These are phyloP conservation scores for Lepidostoma basale DNA, from an alignment of 1,140 invertebrate species.

Conservation along the genomic window DNA sequence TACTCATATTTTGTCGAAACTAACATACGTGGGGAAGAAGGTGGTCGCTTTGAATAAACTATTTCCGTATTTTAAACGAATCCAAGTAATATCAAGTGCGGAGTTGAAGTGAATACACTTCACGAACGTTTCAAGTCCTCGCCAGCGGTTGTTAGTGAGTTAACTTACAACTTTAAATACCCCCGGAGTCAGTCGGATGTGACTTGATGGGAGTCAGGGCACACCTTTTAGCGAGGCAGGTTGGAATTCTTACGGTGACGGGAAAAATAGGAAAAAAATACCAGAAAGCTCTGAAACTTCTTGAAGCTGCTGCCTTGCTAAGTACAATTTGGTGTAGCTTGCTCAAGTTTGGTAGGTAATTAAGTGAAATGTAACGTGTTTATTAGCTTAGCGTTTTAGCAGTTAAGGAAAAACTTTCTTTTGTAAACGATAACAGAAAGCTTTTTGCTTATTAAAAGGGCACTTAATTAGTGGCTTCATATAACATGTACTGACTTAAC, in stretches of 20 bases:
- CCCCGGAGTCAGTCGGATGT: conserved; percentile 29
- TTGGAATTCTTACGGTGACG: conserved; percentile 3
- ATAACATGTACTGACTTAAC: too few relatives aligned
- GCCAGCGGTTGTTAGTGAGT: conserved; percentile 39
- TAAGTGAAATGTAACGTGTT: conserved; percentile 8
- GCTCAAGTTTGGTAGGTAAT: conserved; percentile 1
- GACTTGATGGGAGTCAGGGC: conserved; percentile 15
- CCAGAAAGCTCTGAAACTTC: background rate
- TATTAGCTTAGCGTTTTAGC: background rate
- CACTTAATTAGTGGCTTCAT: too few relatives aligned
- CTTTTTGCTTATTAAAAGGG: too few relatives aligned
- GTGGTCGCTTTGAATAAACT: too few relatives aligned
- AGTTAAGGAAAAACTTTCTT: too few relatives aligned
- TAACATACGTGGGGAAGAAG: too few relatives aligned
- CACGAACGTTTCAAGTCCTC: conserved; percentile 23
- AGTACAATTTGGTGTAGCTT: conserved; percentile 1
- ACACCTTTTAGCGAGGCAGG: conserved; percentile 12
- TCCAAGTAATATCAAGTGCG: conserved; percentile 35
- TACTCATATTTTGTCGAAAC: too few relatives aligned
- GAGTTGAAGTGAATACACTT: conserved; percentile 36
- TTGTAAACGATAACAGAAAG: too few relatives aligned
- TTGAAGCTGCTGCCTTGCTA: background rate
- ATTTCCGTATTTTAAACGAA: conserved; percentile 38
- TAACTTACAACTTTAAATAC: conserved; percentile 40
- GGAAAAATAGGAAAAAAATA: background rate